Conservation (phyloP, 2,113 vertebrate species). For the Amazona guildingii region DNA sequence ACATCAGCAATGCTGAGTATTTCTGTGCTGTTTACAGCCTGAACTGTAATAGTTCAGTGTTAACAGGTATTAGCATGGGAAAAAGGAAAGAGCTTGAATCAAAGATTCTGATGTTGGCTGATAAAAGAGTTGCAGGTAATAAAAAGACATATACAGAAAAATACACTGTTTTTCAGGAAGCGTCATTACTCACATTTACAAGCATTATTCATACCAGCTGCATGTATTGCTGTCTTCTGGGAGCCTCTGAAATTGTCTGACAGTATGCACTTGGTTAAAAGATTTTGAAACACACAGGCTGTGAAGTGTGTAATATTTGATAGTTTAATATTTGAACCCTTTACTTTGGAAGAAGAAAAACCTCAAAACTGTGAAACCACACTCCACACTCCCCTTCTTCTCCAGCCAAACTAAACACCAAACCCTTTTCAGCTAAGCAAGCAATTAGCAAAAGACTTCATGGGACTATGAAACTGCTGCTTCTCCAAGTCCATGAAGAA, state of each 20-base stretch:
- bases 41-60: background rate
- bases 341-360: background rate
- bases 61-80: slow-evolving; percentile 43
- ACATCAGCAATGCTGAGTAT: background rate
- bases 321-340: background rate
- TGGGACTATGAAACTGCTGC: background rate
- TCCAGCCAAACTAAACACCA: background rate
- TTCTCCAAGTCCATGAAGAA: background rate
- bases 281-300: background rate
- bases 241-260: background rate
- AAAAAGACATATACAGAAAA: slow-evolving; percentile 5
- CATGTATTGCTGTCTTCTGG: background rate
- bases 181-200: background rate
- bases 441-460: background rate
- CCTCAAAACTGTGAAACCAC: background rate
- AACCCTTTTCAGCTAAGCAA: background rate
- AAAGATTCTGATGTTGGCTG: slow-evolving; percentile 34
- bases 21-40: slow-evolving; percentile 20
- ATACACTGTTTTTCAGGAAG: background rate
- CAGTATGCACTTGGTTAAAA: background rate
- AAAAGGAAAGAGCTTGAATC: background rate
- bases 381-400: background rate
- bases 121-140: slow-evolving; percentile 34
- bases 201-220: background rate
- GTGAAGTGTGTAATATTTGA: background rate